Base-by-base conservation (phyloP, 2,113 vertebrate genomes). In the Hypomesus transpacificus region DNA sequence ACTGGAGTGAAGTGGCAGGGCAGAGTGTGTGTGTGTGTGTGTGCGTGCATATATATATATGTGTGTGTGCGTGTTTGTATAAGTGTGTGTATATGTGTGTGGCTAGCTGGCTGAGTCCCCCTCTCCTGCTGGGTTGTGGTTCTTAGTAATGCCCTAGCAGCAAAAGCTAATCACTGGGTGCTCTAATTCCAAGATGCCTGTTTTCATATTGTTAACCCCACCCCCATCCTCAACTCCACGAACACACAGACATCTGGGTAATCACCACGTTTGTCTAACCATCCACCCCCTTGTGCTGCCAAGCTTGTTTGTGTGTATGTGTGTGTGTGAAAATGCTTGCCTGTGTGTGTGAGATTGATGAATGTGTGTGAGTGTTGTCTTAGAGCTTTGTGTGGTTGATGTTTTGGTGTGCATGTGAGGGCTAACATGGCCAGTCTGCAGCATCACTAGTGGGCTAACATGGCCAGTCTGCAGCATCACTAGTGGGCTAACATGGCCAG, bases 111-210 rank as follows among this genome's bases (percentile, higher is more conserved):
- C 83, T 86, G 80, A 86, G 82, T 82, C 79, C 78, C 81, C 79
- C 66, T 86, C 78, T 81, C 79, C 70, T 75, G 69, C 56, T 75
- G 81, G 76, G 74, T 79, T 82, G 81, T 87, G 84, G 86, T 88
- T 84, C 82, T 77, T 74, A 82, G 67, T 86, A 83, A 85, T 84
- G 79, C 77, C 74, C 3, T 13, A 79, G 68, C 76, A 79, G 80
- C 1, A 21, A 74, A 63, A 9, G 39, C 77, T 86, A 88, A 90
- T 88, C 82, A 86, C 75, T 34, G 78, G 83, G 70, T 82, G 79
- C 72, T 83, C 76, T 90, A 86, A 89, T 90, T 90, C 86, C 84
- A 89, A 88, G 80, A 89, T 85, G 78, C 82, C 82, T 80, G 82
- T 81, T 87, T 85, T 82, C 71, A 76, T 76, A 79, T 79, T 21